These are phyloP conservation scores for Drosophila niveifrons DNA, from an alignment of 2,888 invertebrate genomes.

Conservation along the genomic window DNA sequence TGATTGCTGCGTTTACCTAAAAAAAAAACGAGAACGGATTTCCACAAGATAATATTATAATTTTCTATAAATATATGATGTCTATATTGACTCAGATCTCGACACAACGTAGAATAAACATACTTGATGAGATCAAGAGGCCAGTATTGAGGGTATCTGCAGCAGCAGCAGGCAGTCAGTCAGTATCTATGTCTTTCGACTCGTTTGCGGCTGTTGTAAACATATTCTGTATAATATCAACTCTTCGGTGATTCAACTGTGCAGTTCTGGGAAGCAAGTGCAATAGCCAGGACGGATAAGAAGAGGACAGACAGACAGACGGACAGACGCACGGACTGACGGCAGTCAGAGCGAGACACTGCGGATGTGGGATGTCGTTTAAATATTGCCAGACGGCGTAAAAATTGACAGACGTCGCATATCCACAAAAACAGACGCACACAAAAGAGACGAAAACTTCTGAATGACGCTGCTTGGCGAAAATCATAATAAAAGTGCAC, in stretches of 20 bases:
- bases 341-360: constrained; percentile 39
- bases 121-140: constrained; percentile 17
- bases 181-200: constrained; percentile 17
- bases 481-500: constrained; percentile 26
- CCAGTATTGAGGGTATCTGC: constrained; percentile 20
- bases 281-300: constrained; percentile 64
- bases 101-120: neutral
- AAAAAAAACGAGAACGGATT: constrained; percentile 1
- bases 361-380: constrained; percentile 77
- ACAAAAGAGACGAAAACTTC: constrained; percentile 48
- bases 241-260: constrained; percentile 46
- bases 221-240: constrained; percentile 27
- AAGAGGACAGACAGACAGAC: constrained; percentile 22
- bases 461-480: constrained; percentile 39
- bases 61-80: neutral
- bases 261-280: constrained; percentile 70
- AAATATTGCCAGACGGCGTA: constrained; percentile 75
- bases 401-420: constrained; percentile 74
- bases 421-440: constrained; percentile 45
- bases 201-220: constrained; percentile 1
- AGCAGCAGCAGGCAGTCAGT: neutral
- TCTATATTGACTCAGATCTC: constrained; percentile 12
- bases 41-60: constrained; percentile 1
- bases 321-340: constrained; percentile 19
- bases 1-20: neutral